Percentiles rank a stretch among this genome's conserved stretches.
Evolutionary conservation across 1,140 invertebrate genomes (phyloP).

Genomic region (Drosophila grimshawi): DNA sequence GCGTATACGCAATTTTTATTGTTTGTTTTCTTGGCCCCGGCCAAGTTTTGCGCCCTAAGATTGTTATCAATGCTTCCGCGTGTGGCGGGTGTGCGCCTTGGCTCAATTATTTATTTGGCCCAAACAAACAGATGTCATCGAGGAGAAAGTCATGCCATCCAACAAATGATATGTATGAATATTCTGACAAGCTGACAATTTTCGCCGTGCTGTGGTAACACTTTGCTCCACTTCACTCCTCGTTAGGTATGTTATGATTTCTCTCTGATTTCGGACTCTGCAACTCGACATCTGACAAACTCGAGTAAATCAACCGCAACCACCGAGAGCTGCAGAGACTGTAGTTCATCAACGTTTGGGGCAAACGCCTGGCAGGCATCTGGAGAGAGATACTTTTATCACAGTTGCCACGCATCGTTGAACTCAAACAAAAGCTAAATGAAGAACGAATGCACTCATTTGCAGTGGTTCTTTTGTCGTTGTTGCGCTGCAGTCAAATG

Average conservation of each 20-base stretch:
- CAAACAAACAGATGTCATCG: slow-evolving; percentile 38
- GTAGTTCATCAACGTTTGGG: slow-evolving; percentile 42
- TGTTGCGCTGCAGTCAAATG: slow-evolving; percentile 58
- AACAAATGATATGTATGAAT: not conserved
- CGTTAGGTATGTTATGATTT: not conserved
- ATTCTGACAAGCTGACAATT: not conserved
- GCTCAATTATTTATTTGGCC: slow-evolving; percentile 48
- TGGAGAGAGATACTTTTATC: slow-evolving; percentile 72
- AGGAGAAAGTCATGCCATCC: slow-evolving; percentile 2
- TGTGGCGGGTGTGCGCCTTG: slow-evolving; percentile 17
- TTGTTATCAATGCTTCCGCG: slow-evolving; percentile 38
- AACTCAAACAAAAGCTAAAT: slow-evolving; percentile 73
- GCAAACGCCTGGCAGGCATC: slow-evolving; percentile 48
- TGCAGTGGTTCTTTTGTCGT: slow-evolving; percentile 15
- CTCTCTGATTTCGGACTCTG: slow-evolving; percentile 2
- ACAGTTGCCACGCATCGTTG: slow-evolving; percentile 74
- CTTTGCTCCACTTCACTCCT: no score
- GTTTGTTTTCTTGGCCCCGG: slow-evolving; percentile 28
- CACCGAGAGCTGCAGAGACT: slow-evolving; percentile 9
- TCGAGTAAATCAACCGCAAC: slow-evolving; percentile 20
- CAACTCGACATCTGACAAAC: slow-evolving; percentile 8
- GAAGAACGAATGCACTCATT: slow-evolving; percentile 54
- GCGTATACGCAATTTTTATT: slow-evolving; percentile 72
- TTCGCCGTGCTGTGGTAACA: not conserved
- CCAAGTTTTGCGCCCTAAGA: slow-evolving; percentile 38